Evolutionary conservation across 2,113 vertebrate genomes (phyloP).

Genomic region (Neogobius melanostomus): DNA sequence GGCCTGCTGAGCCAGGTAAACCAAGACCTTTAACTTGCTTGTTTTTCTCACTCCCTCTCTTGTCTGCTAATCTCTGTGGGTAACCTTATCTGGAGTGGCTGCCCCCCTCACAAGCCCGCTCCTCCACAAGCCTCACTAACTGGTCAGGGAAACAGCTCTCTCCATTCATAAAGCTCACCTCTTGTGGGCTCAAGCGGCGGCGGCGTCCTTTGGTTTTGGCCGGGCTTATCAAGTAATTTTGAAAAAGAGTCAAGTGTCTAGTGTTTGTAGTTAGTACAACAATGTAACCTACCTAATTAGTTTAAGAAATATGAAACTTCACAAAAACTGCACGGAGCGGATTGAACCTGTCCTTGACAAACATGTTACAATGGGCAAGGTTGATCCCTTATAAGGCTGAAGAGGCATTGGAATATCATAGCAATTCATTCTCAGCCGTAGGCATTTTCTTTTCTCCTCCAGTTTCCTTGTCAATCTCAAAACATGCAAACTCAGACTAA

Average conservation of each 20-base stretch:
- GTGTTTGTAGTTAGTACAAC: conserved; percentile 10
- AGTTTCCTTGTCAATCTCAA: background rate
- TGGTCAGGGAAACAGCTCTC: conserved; percentile 50
- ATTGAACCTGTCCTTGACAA: background rate
- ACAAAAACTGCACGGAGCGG: background rate
- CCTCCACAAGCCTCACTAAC: conserved; percentile 38
- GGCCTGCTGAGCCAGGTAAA: conserved; percentile 60
- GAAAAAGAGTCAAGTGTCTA: conserved; percentile 10
- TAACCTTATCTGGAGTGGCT: conserved; percentile 69
- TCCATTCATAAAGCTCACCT: conserved; percentile 56
- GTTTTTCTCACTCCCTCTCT: conserved; percentile 68
- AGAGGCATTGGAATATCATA: background rate
- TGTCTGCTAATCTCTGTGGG: conserved; percentile 71
- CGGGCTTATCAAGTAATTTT: conserved; percentile 22
- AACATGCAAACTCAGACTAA: too few relatives aligned
- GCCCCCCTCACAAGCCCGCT: background rate
- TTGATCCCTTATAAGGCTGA: background rate
- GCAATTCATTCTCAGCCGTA: too few relatives aligned
- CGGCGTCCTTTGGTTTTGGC: conserved; percentile 25
- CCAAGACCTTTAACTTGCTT: conserved; percentile 68
- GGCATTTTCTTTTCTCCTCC: too few relatives aligned
- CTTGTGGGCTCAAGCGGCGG: conserved; percentile 40
- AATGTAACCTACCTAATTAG: background rate
- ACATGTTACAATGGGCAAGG: background rate
- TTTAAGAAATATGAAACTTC: conserved; percentile 5